Evolutionary conservation across 2,888 invertebrate genomes (phyloP).

Genomic region (Drosophila robusta): DNA sequence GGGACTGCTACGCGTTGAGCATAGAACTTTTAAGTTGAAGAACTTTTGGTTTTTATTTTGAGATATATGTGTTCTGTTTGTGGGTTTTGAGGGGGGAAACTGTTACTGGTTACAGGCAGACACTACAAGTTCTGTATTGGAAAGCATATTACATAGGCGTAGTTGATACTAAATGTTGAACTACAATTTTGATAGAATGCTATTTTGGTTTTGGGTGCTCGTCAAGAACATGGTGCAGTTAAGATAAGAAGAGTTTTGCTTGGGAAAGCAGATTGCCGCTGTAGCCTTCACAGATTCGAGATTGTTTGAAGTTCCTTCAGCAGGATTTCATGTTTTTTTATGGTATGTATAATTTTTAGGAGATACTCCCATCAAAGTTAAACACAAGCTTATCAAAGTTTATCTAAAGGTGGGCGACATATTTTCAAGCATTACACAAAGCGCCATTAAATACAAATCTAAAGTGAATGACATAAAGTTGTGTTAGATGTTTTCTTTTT

Average conservation of each 20-base stretch:
- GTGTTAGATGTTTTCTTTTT: constrained; percentile 21
- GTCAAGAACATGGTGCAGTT: constrained; percentile 40
- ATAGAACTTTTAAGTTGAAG: constrained; percentile 64
- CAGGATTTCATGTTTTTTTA: constrained; percentile 1
- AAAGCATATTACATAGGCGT: constrained; percentile 57
- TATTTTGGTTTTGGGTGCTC: constrained; percentile 35
- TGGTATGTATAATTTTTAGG: constrained; percentile 1
- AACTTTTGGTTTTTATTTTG: constrained; percentile 46
- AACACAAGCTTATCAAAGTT: constrained; percentile 45
- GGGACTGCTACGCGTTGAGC: constrained; percentile 49
- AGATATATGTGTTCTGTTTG: constrained; percentile 61
- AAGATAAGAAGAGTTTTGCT: constrained; percentile 4
- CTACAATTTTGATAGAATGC: constrained; percentile 11
- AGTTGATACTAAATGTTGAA: constrained; percentile 30
- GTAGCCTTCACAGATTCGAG: constrained; percentile 38
- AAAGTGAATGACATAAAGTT: constrained; percentile 47
- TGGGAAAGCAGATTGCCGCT: constrained; percentile 10
- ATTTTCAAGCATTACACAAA: constrained; percentile 70
- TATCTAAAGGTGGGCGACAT: constrained; percentile 59
- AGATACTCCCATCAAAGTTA: constrained; percentile 22
- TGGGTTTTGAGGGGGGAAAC: constrained; percentile 33
- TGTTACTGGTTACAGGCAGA: constrained; percentile 59
- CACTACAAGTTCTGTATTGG: constrained; percentile 58
- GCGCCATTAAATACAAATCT: constrained; percentile 59
- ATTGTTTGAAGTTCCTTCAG: constrained; percentile 20